phyloP scores from a whole-genome alignment of 2,797 vertebrate species.

The Sebastes taczanowskii region DNA sequence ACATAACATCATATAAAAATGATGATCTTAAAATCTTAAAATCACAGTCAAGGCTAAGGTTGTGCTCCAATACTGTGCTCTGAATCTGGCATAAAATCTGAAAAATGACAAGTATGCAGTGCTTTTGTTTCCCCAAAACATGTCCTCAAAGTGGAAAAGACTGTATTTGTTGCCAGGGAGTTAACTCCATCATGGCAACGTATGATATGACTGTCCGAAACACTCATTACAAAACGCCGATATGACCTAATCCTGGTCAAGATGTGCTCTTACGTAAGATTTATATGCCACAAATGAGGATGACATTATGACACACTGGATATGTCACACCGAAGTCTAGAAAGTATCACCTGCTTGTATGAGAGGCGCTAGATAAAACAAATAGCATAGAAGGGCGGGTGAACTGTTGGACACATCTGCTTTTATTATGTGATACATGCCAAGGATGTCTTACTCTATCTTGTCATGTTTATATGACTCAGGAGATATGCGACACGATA shows the following conservation, averaged over 20 bases:
- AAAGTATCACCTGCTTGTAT: constrained; percentile 30
- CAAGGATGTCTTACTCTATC: constrained; percentile 5
- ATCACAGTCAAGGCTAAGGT: neutral
- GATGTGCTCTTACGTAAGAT: neutral
- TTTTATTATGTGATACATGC: constrained; percentile 47
- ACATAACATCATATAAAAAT: neutral
- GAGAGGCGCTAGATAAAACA: constrained; percentile 45
- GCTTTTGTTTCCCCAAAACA: neutral
- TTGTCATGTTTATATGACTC: constrained; percentile 31
- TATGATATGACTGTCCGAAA: neutral
- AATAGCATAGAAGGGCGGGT: constrained; percentile 2
- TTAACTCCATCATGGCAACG: neutral
- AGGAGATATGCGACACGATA: constrained; percentile 9
- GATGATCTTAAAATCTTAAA: neutral
- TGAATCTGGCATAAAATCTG: neutral
- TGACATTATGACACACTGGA: constrained; percentile 20
- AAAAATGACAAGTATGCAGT: constrained; percentile 8
- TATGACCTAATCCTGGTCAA: neutral
- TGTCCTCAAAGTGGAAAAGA: neutral
- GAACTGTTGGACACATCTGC: constrained; percentile 33
- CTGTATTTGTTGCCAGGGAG: neutral
- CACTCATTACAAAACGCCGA: neutral
- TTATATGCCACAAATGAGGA: neutral
- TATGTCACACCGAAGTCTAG: constrained; percentile 34
- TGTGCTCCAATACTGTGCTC: neutral